Conservation (phyloP, 2,797 vertebrate species). For the Avahi laniger region DNA sequence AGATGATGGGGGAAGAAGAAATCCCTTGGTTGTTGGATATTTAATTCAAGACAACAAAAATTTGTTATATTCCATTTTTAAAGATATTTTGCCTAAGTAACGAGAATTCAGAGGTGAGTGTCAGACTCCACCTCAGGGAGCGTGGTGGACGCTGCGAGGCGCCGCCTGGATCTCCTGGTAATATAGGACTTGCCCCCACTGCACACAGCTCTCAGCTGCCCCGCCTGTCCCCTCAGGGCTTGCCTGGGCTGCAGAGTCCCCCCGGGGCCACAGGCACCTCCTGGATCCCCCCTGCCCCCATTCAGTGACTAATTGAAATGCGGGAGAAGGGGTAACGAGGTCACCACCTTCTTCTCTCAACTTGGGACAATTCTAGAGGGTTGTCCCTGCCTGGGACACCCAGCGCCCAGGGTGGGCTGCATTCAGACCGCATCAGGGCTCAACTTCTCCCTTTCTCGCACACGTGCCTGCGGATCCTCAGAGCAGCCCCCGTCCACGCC, state of each 20-base stretch:
- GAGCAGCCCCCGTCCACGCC: not conserved
- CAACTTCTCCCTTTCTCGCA: not conserved
- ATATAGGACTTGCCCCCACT: no score
- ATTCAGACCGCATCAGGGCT: not conserved
- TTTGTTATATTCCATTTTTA: not conserved
- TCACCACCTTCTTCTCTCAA: not conserved
- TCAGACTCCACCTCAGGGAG: not conserved
- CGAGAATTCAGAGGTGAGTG: not conserved
- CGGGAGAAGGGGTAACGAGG: no score
- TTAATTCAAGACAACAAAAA: not conserved
- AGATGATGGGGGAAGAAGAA: not conserved
- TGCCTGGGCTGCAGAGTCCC: not conserved
- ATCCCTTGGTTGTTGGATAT: not conserved
- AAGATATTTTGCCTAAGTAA: not conserved
- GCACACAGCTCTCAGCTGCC: not conserved
- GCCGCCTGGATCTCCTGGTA: fast-evolving
- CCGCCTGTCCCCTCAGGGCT: no score
- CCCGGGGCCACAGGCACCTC: not conserved
- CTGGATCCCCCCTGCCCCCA: not conserved
- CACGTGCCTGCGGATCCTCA: fast-evolving
- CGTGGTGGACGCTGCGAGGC: not conserved
- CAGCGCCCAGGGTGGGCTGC: not conserved
- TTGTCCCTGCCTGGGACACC: no score
- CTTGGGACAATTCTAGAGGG: not conserved
- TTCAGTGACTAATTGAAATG: not conserved